Evolutionary conservation across 1,140 invertebrate species (phyloP).

Genomic region (Papilio aristodemus): DNA sequence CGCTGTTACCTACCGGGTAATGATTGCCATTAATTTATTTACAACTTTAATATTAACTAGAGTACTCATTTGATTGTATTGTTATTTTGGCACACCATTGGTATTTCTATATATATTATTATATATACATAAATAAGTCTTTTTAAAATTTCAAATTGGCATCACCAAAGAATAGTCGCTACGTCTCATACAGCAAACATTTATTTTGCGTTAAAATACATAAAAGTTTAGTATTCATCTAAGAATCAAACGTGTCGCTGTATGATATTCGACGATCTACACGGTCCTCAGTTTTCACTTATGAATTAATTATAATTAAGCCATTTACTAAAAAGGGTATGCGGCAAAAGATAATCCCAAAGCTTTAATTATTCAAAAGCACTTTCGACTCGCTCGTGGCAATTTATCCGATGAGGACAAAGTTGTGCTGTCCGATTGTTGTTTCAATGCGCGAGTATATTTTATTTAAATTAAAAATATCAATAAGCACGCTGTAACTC

Average conservation of each 20-base stretch:
- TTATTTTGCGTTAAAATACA: no score
- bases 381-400: constrained; percentile 15
- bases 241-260: no score
- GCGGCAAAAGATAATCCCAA: constrained; percentile 21
- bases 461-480: no score
- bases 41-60: not conserved
- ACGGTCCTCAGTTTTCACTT: constrained; percentile 1
- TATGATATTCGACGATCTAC: not conserved
- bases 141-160: no score
- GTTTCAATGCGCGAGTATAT: not conserved
- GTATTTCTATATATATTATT: no score
- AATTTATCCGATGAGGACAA: not conserved
- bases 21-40: not conserved
- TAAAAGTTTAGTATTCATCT: no score
- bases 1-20: not conserved
- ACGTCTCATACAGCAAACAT: no score
- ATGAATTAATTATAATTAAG: constrained; percentile 20
- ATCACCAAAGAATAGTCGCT: no score
- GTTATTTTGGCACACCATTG: not conserved
- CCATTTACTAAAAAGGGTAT: constrained; percentile 18
- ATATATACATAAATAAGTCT: no score
- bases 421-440: not conserved
- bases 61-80: not conserved
- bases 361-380: constrained; percentile 22
- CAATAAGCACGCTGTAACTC: no score